Evolutionary conservation across 23 tunicate genomes (phyloP), one percentile per base, ranked within the genome.

Genomic region (Phallusia fumigata): DNA sequence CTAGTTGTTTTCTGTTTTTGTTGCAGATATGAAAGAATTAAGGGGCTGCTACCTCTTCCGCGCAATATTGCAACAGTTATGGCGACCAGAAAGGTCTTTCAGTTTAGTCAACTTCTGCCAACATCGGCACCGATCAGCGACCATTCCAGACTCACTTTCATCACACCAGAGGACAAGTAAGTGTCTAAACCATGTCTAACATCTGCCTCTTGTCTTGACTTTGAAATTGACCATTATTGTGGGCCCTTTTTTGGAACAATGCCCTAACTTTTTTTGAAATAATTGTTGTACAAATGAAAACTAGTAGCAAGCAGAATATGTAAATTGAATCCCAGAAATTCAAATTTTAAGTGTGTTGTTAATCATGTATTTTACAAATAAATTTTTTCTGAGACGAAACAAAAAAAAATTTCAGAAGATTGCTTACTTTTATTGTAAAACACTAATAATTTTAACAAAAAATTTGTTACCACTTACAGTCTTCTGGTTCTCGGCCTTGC

Each of bases 51-150:
- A 30, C 88, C 97, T 0, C 33, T 92, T 16, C 86, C 87, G 24
- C 78, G 85, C 0, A 65, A 80, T 15, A 77, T 92, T 35, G 97
- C 87, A 13, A 80, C 76, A 15, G 40, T 86, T 2, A 77, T 92
- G 78, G 90, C 89, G 19, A 83, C 73, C 19, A 92, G 82, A 53
- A 35, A 80, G 0, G 88, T 87, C 58, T 92, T 87, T 65, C 73
- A 72, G 47, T 92, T 52, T 64, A 78, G 50, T 40, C 75, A 79
- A n/a, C 84, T 92, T 45, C 80, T 92, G 13, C 97, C 97, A 3
- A 51, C 73, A 12, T 76, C 77, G 53, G 83, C 88, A 8, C 88
- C 90, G 0, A 19, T 32, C 15, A 8, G 18, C 19, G 79, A 88
- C 35, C 77, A 81, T 51, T 33, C 80, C 22, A 82, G 84, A 32